Conservation (phyloP, 2,888 invertebrate genomes). For the Galerucella nymphaeae region DNA sequence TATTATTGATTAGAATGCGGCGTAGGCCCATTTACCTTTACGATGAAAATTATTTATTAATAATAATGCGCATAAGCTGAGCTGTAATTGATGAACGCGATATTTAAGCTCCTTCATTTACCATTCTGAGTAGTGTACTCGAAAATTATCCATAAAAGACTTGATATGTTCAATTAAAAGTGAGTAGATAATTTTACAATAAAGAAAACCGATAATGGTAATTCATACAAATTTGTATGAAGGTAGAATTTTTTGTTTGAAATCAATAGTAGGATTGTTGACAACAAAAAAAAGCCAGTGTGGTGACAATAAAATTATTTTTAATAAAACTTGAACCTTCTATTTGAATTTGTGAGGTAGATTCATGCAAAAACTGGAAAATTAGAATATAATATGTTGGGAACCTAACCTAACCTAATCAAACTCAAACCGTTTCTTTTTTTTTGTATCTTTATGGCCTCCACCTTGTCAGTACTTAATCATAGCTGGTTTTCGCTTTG, state of each 20-base stretch:
- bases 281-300: no score
- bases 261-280: not conserved
- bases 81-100: not conserved
- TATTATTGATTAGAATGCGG: conserved; percentile 24
- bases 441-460: no score
- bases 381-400: no score
- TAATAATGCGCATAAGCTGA: conserved; percentile 19
- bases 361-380: no score
- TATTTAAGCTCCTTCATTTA: not conserved
- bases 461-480: no score
- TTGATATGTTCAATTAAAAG: not conserved
- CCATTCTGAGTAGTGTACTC: not conserved
- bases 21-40: conserved; percentile 18
- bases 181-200: not conserved
- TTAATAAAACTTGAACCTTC: no score
- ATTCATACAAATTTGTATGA: not conserved
- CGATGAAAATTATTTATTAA: conserved; percentile 1
- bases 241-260: not conserved
- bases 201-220: not conserved
- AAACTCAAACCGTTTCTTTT: no score
- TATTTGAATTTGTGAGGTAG: no score
- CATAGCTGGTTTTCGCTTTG: no score
- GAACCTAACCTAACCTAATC: no score
- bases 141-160: not conserved
- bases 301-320: no score